These are phyloP conservation scores for Lepisosteus osseus DNA, from an alignment of 2,113 vertebrate genomes.

Conservation along the genomic window DNA sequence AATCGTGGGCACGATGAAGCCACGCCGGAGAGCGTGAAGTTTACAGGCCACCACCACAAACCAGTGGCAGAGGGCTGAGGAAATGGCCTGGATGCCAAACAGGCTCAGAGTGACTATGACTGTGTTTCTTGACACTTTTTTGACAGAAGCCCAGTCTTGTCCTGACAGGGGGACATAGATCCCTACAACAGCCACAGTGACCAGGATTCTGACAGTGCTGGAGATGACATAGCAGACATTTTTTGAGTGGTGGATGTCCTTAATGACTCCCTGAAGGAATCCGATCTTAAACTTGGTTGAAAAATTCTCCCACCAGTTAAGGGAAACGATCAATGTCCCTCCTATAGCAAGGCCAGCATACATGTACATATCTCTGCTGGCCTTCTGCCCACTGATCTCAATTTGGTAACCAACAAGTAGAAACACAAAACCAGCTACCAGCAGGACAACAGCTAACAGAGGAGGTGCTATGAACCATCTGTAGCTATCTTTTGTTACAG, in stretches of 20 bases:
- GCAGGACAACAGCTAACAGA: conserved; percentile 32
- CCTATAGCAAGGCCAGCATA: conserved; percentile 50
- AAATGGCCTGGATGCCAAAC: conserved; percentile 49
- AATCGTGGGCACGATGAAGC: conserved; percentile 59
- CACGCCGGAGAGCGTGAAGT: conserved; percentile 56
- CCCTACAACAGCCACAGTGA: conserved; percentile 47
- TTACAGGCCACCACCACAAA: conserved; percentile 60
- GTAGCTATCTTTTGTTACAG: conserved; percentile 28
- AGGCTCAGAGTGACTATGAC: conserved; percentile 33
- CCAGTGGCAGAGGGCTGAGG: conserved; percentile 60
- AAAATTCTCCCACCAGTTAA: conserved; percentile 64
- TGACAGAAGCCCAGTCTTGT: conserved; percentile 40
- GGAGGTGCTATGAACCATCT: conserved; percentile 28
- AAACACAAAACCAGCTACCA: conserved; percentile 43
- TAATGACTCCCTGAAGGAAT: conserved; percentile 30
- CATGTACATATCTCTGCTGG: neutral
- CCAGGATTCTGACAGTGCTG: conserved; percentile 43
- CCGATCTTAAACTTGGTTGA: conserved; percentile 32
- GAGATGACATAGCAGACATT: conserved; percentile 49
- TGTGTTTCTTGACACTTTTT: neutral
- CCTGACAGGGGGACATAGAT: conserved; percentile 43
- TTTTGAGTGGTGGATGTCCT: conserved; percentile 36
- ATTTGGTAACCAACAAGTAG: conserved; percentile 39
- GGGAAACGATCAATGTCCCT: conserved; percentile 45
- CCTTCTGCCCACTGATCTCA: neutral